Evolutionary conservation across 2,113 vertebrate species (phyloP).

Genomic region (Sporophila hypoxantha): DNA sequence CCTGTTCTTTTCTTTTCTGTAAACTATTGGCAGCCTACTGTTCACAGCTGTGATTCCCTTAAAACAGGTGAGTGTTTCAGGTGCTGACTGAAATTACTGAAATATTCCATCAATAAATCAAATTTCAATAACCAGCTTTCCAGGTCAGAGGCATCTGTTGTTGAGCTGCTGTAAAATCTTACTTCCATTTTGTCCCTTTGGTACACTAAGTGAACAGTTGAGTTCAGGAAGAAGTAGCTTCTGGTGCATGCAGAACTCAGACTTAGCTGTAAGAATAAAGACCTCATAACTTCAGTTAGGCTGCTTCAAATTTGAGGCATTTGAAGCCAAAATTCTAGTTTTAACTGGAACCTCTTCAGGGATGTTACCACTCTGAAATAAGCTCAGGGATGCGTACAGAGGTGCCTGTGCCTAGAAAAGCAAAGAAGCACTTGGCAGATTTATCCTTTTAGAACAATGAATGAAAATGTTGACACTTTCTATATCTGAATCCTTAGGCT

Average conservation of each 20-base stretch:
- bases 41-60: neutral
- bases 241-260: neutral
- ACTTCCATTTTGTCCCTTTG: neutral
- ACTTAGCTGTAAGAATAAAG: neutral
- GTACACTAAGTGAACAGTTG: neutral
- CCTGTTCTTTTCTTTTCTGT: neutral
- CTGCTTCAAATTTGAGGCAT: neutral
- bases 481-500: neutral
- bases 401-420: neutral
- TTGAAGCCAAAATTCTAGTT: neutral
- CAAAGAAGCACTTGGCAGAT: neutral
- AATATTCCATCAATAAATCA: neutral
- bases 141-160: neutral
- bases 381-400: accelerated
- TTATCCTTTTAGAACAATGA: neutral
- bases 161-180: neutral
- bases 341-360: neutral
- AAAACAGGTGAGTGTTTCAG: neutral
- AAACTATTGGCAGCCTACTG: neutral
- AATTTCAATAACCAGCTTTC: neutral
- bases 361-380: neutral
- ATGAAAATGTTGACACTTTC: neutral
- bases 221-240: neutral
- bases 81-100: neutral
- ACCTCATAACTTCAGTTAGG: neutral